A percentile compares a stretch with the other conserved stretches of the same genome.
Conservation (phyloP, 23 tunicate species). For the Pegea sp. region DNA sequence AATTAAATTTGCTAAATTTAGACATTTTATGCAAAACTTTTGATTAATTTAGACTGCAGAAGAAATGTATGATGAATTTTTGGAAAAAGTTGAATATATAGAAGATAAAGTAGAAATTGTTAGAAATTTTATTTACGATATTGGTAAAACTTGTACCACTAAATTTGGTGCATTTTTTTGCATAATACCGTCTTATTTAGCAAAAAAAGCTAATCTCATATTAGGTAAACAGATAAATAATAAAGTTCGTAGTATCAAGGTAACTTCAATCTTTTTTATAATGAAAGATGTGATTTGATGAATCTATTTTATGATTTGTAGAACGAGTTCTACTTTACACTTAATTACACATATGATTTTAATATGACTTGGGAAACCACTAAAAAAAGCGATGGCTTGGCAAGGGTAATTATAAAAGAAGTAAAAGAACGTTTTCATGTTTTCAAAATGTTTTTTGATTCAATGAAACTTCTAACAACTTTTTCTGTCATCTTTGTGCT, state of each 20-base stretch:
- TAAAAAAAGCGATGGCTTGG: too few relatives aligned
- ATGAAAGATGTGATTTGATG: too few relatives aligned
- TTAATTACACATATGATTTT: too few relatives aligned
- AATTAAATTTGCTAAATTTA: too few relatives aligned
- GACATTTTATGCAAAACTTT: too few relatives aligned
- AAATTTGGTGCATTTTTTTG: conserved; percentile 41
- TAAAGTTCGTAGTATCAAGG: conserved; percentile 31
- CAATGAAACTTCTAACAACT: conserved; percentile 27
- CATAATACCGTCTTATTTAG: conserved; percentile 37
- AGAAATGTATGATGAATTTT: conserved; percentile 22
- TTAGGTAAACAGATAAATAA: conserved; percentile 21
- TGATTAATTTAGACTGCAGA: conserved; percentile 28
- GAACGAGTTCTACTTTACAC: too few relatives aligned
- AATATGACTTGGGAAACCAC: conserved; percentile 11
- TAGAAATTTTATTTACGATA: conserved; percentile 25
- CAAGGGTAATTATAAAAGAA: conserved; percentile 42
- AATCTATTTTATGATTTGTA: too few relatives aligned
- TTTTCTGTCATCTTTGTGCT: conserved; percentile 39
- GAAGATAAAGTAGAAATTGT: conserved; percentile 5
- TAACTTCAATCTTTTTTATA: too few relatives aligned
- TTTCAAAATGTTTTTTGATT: conserved; percentile 20
- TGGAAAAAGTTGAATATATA: conserved; percentile 14
- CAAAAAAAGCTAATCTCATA: conserved; percentile 33
- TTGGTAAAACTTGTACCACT: conserved; percentile 25
- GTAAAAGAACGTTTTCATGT: conserved; percentile 15